These are phyloP conservation scores for Protomyctophum bolini DNA, from an alignment of 2,113 vertebrate species.

Conservation along the genomic window DNA sequence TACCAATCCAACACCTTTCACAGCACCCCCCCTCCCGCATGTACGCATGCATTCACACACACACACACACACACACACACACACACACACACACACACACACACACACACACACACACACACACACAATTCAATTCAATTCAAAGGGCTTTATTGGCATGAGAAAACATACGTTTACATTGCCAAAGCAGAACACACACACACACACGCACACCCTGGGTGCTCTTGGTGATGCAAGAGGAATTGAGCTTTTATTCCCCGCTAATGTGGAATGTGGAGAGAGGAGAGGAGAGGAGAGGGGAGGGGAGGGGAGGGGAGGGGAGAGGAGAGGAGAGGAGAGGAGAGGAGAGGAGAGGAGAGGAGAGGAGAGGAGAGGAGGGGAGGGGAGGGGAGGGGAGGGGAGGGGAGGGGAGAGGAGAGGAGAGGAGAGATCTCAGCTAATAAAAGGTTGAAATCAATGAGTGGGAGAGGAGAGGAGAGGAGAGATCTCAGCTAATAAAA, in stretches of 20 bases:
- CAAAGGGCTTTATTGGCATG: too few relatives aligned
- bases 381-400: too few relatives aligned
- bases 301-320: too few relatives aligned
- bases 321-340: neutral
- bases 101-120: conserved; percentile 8
- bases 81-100: conserved; percentile 17
- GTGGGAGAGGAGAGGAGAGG: conserved; percentile 19
- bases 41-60: conserved; percentile 17
- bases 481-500: conserved; percentile 30
- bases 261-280: neutral
- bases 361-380: conserved; percentile 24
- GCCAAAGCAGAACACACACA: too few relatives aligned
- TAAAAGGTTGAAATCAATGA: conserved; percentile 58
- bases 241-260: too few relatives aligned
- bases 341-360: too few relatives aligned
- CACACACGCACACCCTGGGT: too few relatives aligned
- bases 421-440: conserved; percentile 24
- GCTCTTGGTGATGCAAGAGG: too few relatives aligned
- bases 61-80: neutral
- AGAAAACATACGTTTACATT: too few relatives aligned
- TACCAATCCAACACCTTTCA: conserved; percentile 44
- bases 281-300: too few relatives aligned
- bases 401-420: too few relatives aligned
- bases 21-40: conserved; percentile 11
- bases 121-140: too few relatives aligned